Base-by-base conservation (phyloP, 2,888 invertebrate genomes). In the Gnatocerus cornutus region DNA sequence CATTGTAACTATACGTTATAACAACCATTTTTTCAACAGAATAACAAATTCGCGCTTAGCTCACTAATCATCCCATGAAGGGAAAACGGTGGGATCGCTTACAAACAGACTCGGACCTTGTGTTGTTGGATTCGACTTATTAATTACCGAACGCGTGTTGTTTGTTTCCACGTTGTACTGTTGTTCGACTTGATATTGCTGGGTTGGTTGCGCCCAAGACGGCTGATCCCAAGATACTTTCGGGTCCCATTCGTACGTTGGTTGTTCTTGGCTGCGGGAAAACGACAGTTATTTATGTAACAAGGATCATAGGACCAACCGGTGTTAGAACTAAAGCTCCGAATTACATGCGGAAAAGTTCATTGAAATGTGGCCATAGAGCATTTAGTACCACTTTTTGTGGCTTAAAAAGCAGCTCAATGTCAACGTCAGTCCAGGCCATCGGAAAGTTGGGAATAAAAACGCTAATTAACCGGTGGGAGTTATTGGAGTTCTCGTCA, bases 151-250 rank as follows among this genome's bases (percentile, higher is more conserved):
- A 75, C 80, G 78, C 5, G 85, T 84, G 72, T 84, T 84, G 73
- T 85, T 84, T 7, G 83, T 83, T 72, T 80, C 78, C 10, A 83
- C 78, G 70, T 84, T 84, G 75, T 84, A 84, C 58, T 84, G 84
- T 71, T 84, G 85, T 71, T 85, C 85, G 14, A 84, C 79, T 78
- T 85, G 85, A 71, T 81, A 84, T 67, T 80, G 83, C 53, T 79
- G 81, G 1, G 65, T 69, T 48, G 77, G 74, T 76, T 79, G 74
- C 77, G 82, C 77, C 84, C 84, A 76, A 78, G 86, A 82, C 73
- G 85, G 81, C 69, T 78, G 81, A 76, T 85, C 78, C 87, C 86
- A 86, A 8, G 78, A 65, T 10, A 77, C 76, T 67, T 81, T 83
- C 0, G 83, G 83, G 66, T 85, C 83, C 82, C 83, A 84, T 58